A percentile compares a stretch with the other conserved stretches of the same genome.
Conservation (phyloP, 2,888 invertebrate species). For the Aphodius sticticus region DNA sequence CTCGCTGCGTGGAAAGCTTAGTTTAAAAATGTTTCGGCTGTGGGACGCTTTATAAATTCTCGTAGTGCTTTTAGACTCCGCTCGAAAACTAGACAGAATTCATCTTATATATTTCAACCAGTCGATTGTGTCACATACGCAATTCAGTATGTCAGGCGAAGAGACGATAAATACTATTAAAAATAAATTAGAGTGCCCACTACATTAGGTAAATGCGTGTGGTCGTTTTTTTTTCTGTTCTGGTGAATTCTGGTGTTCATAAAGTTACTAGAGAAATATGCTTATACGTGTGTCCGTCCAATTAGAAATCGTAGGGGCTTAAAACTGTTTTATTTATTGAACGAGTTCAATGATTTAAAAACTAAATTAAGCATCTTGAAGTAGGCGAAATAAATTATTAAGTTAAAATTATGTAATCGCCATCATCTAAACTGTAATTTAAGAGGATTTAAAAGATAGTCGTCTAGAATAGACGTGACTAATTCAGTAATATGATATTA, state of each 20-base stretch:
- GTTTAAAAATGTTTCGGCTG: background rate
- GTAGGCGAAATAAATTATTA: no score
- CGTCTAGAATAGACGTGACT: no score
- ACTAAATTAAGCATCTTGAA: background rate
- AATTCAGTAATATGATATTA: no score
- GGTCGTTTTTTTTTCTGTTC: background rate
- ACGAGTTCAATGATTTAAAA: background rate
- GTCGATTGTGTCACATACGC: background rate
- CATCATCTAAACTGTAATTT: no score
- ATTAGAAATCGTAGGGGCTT: background rate
- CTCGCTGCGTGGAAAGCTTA: background rate
- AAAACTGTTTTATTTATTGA: background rate
- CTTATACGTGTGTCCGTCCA: background rate
- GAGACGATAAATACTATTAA: conserved; percentile 4
- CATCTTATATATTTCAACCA: background rate
- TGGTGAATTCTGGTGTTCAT: background rate
- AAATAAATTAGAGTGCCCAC: background rate
- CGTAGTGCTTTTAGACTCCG: background rate
- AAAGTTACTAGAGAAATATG: background rate
- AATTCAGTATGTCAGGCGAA: background rate
- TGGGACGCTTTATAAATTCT: background rate
- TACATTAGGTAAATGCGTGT: background rate
- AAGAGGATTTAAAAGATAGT: no score
- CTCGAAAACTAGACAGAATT: background rate
- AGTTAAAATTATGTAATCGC: no score